Evolutionary conservation across 1,140 invertebrate genomes (phyloP), one percentile per base, ranked within the genome.

Genomic region (Lordiphosa stackelbergi): DNA sequence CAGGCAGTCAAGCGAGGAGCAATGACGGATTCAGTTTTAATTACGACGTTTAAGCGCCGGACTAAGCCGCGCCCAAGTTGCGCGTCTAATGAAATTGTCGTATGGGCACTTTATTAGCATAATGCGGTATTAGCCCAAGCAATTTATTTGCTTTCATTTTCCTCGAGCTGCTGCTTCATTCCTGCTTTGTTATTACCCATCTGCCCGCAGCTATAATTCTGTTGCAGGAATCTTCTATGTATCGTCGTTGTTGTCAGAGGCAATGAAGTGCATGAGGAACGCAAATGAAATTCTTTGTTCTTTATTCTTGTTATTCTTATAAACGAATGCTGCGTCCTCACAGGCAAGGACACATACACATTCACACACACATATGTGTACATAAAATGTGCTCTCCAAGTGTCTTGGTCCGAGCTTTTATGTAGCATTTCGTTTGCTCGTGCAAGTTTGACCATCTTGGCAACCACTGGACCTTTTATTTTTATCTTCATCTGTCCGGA

Each of bases 231-330:
- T 83, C 66, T 69, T 83, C 77, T 69, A 70, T 72, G 63, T 83
- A 75, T 75, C 66, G 62, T 47, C 53, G 49, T 66, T 38, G 48
- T 70, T 53, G 59, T 66, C 52, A 31, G 68, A 53, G 72, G 75
- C 75, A 81, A 81, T 79, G 71, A 81, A 79, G 77, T 79, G 77
- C 77, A 81, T 72, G 63, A 81, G 77, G 66, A 68, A 79, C 73
- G 75, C 75, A 74, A 65, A 69, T 62, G 59, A 79, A 79, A 79
- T 75, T 72, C 72, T 75, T 83, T 79, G 66, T 75, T 83, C 71
- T 72, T 43, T 60, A 70, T 68, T 66, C 55, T 35, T 64, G 51
- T 53, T 66, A 53, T 61, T 59, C 63, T 75, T 72, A 69, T 75
- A 59, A 77, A 60, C 74, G 69, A 60, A 69, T 75, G 69, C 78